Evolutionary conservation across 2,113 vertebrate genomes (phyloP), one percentile per base, ranked within the genome.

Genomic region (Gorsachius goisagi): DNA sequence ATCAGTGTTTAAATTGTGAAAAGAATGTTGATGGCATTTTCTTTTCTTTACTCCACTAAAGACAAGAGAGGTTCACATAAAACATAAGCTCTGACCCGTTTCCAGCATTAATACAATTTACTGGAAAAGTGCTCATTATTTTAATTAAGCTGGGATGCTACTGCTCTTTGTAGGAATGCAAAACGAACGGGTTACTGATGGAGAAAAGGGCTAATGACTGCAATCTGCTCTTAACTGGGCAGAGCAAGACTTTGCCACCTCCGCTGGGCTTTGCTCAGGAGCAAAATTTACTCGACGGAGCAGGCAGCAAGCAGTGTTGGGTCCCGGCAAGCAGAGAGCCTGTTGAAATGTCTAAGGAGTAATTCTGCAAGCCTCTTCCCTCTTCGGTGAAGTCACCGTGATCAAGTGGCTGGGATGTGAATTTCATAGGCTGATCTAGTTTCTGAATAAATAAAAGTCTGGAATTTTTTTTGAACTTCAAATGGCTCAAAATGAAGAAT

Each of bases 401-500:
- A 95, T 97, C 96, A 95, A 93, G 92, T 94, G 83, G 94, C 88
- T 90, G 89, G 91, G 81, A 96, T 59, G 77, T 89, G 95, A 94
- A 97, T 96, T 93, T 93, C 94, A 91, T 93, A 95, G 92, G 95
- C 95, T 85, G 91, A 97, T 97, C 94, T 85, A 90, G 85, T 96
- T 97, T 97, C 87, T 90, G 94, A 96, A 96, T 96, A 97, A 97
- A 97, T 94, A 97, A 49, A 94, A 92, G 93, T 60, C 96, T 87
- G 74, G 83, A 76, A 16, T 52, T 84, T 93, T 90, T 95, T 95
- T 94, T 27, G 0, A 93, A 97, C 91, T 96, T 97, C 94, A 26
- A 81, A 97, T 97, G 96, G 96, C 95, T 96, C 88, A 82, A 88
- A 96, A 96, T 94, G 95, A 97, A 96, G 96, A 94, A 93, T 95